Base-by-base conservation (phyloP, 2,113 vertebrate genomes). In the Aramus guarauna region DNA sequence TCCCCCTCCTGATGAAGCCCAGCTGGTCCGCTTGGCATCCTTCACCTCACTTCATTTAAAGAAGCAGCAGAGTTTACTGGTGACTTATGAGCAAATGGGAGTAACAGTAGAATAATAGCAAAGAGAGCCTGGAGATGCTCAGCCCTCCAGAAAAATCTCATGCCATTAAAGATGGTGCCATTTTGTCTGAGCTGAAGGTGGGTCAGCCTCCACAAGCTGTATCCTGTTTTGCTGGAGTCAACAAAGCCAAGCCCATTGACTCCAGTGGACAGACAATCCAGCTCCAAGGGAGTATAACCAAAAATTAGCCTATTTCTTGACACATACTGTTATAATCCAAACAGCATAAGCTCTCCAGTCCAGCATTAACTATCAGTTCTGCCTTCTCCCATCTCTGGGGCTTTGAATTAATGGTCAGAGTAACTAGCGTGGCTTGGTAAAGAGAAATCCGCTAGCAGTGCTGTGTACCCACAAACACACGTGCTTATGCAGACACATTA, bases 391-490 rank as follows among this genome's bases (percentile, higher is more conserved):
- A 34, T 60, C 60, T 92, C 56, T 72, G 23, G 39, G 56, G 30
- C 64, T 94, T 89, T 53, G 53, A 84, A 75, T 83, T 82, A 75
- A 60, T 56, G 21, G 21, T 47, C 30, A 55, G 63, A 84, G n/a
- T 69, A 87, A 71, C 64, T 78, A 87, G 22, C 0, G 0, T 36
- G 43, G 43, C 23, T 60, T 56, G 56, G 37, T 41, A 84, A 87
- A 83, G 77, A 93, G 73, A 91, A 84, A 69, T 62, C 62, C 85
- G 56, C 50, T 39, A 63, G 37, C n/a, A 71, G 68, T 55, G 43
- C 34, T 58, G 9, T 32, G 29, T 72, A 53, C 37, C 18, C 43
- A 60, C 47, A 81, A 77, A 86, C 9, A 39, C 73, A 58, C 0
- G 0, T 86, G 60, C 36, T 63, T 11, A 6, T 2, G 0, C 26